Base-by-base conservation (phyloP, 2,888 invertebrate genomes). In the Sicus ferrugineus region DNA sequence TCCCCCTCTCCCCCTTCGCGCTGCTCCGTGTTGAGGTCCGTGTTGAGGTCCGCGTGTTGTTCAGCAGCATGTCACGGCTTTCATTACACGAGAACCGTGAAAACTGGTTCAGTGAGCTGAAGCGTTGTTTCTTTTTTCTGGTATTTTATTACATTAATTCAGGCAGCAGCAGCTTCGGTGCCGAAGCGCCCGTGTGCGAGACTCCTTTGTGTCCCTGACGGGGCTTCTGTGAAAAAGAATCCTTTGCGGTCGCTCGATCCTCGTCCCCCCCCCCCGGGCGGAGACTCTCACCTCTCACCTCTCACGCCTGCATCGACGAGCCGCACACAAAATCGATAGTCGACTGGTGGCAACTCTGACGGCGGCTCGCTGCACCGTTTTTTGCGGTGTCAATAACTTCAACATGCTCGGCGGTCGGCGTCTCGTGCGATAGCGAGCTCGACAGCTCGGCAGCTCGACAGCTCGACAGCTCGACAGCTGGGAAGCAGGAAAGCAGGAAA, bases 91-190 rank as follows among this genome's bases (percentile, higher is more conserved):
- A 56, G 56, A 28, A 26, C n/a, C 16, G 30, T 16, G 28, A 14
- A n/a, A 56, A 56, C 30, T 56, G 56, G 56, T 56, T 56, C 56
- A 56, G 56, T 56, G 56, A 56, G 56, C 56, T 30, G 56, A 56
- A 56, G 14, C 26, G 28, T n/a, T 48, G n/a, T 48, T 21, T n/a
- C n/a, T n/a, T n/a, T n/a, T n/a, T n/a, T n/a, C n/a, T n/a, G n/a
- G n/a, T n/a, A n/a, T n/a, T 42, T 42, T 42, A 14, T 42, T 42
- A 42, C 16, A 4, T 42, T 16, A 42, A 42, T 42, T 42, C 2
- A 42, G 42, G n/a, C n/a, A n/a, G n/a, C n/a, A n/a, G n/a, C n/a
- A n/a, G n/a, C n/a, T n/a, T n/a, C n/a, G n/a, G n/a, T n/a, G n/a
- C n/a, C n/a, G n/a, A n/a, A n/a, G n/a, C n/a, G n/a, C n/a, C n/a